Base-by-base conservation (phyloP, 23 tunicate genomes). In the Trididemnum miniatum region DNA sequence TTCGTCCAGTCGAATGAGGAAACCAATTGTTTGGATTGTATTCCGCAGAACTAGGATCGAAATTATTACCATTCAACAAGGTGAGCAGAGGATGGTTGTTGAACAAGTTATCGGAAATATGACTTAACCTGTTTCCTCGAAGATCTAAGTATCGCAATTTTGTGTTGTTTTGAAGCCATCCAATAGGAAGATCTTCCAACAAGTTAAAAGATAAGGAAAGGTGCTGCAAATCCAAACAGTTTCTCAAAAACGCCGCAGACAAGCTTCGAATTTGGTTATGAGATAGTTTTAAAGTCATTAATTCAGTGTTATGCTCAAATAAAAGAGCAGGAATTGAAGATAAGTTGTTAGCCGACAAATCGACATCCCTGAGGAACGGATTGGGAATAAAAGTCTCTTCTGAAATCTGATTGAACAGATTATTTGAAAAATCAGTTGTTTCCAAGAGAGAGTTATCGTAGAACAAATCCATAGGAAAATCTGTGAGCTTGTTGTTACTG, bases 401-500 rank as follows among this genome's bases (percentile, higher is more conserved):
- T 5, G 79, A 12, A 7, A 74, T 44, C 2, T 37, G 20, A 4
- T 74, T 7, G 5, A 74, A 20, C 26, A 39, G 15, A 33, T 74
- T 74, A 29, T 39, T 39, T 1, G 79, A 40, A 74, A 74, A 74
- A 39, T 39, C 35, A 3, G 24, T 31, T 74, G 35, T 4, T 22
- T 44, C 31, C 9, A 74, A 32, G 2, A 18, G 59, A 18, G 29
- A 25, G 59, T 74, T 74, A 27, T 74, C 79, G 59, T 36, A 74
- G 29, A 74, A 74, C 59, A 74, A 74, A 26, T 74, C 79, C 9
- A 37, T 26, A n/a, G 79, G 59, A 37, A 74, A 37, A 12, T 37
- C 34, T 3, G 18, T 39, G 29, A 74, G 26, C 3, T 39, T 37
- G 25, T 74, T 74, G 27, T n/a, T 20, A 3, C 33, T 3, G 38